These are phyloP conservation scores for Scaptomyza graminum DNA, from an alignment of 1,140 invertebrate genomes.

Conservation along the genomic window DNA sequence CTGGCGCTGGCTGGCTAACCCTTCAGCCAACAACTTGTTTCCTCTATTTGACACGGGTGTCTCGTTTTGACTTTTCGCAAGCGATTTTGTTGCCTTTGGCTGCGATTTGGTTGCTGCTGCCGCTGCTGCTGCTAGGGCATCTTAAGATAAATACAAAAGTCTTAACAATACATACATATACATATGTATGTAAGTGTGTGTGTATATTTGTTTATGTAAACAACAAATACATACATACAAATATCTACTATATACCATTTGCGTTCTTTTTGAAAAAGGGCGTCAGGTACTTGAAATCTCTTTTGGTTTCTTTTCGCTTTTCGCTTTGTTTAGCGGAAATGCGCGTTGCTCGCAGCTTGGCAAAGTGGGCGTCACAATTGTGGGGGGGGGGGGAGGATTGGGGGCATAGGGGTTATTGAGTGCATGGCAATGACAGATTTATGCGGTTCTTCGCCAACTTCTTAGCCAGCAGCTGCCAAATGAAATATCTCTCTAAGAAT, in stretches of 20 bases:
- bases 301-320: constrained; percentile 18
- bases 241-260: constrained; percentile 10
- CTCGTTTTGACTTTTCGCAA: constrained; percentile 74
- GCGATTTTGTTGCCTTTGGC: constrained; percentile 34
- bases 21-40: constrained; percentile 77
- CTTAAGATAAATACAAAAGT: constrained; percentile 43
- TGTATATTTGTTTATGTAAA: background rate
- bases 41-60: constrained; percentile 63
- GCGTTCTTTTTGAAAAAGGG: constrained; percentile 39
- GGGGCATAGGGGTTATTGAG: constrained; percentile 14
- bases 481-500: too few relatives aligned
- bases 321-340: constrained; percentile 59
- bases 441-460: constrained; percentile 32
- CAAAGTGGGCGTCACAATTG: constrained; percentile 53
- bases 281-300: constrained; percentile 52
- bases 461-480: too few relatives aligned
- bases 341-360: constrained; percentile 52
- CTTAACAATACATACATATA: constrained; percentile 40
- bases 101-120: constrained; percentile 39
- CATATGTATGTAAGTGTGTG: background rate
- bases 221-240: background rate
- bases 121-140: constrained; percentile 21
- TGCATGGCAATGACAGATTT: constrained; percentile 47
- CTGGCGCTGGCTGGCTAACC: constrained; percentile 48
- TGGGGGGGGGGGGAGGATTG: background rate